These are phyloP conservation scores for Holocentrus rufus DNA, from an alignment of 2,797 vertebrate genomes.

Conservation along the genomic window DNA sequence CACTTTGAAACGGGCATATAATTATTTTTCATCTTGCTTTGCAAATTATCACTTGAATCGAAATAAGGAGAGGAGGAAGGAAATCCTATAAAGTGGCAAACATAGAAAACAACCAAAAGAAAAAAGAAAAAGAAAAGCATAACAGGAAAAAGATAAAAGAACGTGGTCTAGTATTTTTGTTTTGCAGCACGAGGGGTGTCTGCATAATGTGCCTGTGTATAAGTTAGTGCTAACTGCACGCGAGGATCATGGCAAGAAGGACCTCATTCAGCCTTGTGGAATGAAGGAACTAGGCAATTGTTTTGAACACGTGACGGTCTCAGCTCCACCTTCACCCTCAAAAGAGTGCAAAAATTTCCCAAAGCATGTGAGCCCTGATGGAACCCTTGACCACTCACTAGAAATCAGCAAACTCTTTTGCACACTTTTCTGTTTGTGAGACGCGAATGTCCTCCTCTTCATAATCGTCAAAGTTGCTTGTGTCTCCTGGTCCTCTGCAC, in stretches of 20 bases:
- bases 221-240: conserved; percentile 89
- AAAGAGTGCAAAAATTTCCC: conserved; percentile 92
- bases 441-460: conserved; percentile 98
- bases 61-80: conserved; percentile 65
- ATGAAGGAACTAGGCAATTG: conserved; percentile 92
- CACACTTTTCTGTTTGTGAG: conserved; percentile 98
- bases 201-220: conserved; percentile 91
- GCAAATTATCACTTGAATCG: conserved; percentile 83
- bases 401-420: conserved; percentile 98
- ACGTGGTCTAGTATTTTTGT: conserved; percentile 89
- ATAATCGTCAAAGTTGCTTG: conserved; percentile 99
- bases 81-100: conserved; percentile 79
- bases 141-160: conserved; percentile 77
- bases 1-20: conserved; percentile 58
- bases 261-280: conserved; percentile 92
- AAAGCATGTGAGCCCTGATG: conserved; percentile 71
- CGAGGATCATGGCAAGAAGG: conserved; percentile 90
- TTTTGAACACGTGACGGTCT: conserved; percentile 88
- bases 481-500: conserved; percentile 99
- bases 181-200: conserved; percentile 88
- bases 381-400: conserved; percentile 85
- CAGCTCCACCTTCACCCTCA: conserved; percentile 86
- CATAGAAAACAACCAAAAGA: conserved; percentile 26
- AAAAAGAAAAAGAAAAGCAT: conserved; percentile 18
- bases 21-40: conserved; percentile 75